phyloP scores from a whole-genome alignment of 2,888 invertebrate genomes.

The Morpho helenor region DNA sequence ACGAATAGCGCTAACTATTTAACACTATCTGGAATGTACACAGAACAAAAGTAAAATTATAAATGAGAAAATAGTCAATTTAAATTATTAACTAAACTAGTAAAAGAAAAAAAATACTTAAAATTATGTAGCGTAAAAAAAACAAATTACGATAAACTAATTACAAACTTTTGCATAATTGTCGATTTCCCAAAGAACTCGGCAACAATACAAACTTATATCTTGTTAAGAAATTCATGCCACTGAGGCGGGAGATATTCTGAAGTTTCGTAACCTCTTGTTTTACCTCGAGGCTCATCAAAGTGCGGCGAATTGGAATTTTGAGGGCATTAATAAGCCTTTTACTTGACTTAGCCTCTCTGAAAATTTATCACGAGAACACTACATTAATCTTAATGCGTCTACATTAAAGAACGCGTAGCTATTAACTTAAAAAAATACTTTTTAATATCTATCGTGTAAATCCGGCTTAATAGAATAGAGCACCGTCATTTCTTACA shows the following conservation, averaged over 20 bases:
- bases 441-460: too few relatives aligned
- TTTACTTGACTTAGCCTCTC: slow-evolving; percentile 45
- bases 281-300: slow-evolving; percentile 40
- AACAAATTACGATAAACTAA: too few relatives aligned
- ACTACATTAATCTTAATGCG: slow-evolving; percentile 20
- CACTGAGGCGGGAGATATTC: slow-evolving; percentile 41
- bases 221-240: slow-evolving; percentile 39
- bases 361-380: slow-evolving; percentile 55
- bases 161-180: slow-evolving; percentile 8
- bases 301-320: slow-evolving; percentile 53
- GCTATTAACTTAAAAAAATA: too few relatives aligned
- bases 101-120: too few relatives aligned
- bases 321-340: slow-evolving; percentile 59
- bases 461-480: too few relatives aligned
- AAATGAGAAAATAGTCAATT: too few relatives aligned
- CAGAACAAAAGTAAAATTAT: too few relatives aligned
- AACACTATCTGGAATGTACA: too few relatives aligned
- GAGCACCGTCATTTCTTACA: too few relatives aligned
- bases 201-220: slow-evolving; percentile 13
- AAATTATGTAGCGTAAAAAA: too few relatives aligned
- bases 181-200: slow-evolving; percentile 7
- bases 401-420: slow-evolving; percentile 12
- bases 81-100: too few relatives aligned
- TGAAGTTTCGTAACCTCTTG: slow-evolving; percentile 51
- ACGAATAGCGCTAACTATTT: too few relatives aligned